phyloP scores from a whole-genome alignment of 2,113 vertebrate species.

The Neodontobutis hainanensis region DNA sequence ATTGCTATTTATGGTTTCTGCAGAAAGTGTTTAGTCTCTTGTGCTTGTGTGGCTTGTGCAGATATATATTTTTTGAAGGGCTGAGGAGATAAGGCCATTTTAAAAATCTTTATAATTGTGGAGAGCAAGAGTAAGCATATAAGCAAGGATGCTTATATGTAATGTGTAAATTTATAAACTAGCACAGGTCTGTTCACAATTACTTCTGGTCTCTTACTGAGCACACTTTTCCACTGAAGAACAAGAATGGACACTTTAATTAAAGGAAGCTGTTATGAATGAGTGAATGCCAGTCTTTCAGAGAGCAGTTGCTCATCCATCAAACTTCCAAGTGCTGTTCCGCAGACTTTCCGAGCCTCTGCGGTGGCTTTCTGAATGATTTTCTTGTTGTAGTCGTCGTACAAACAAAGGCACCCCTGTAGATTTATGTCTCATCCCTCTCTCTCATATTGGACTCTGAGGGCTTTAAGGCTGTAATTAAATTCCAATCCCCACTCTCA shows the following conservation, averaged over 20 bases:
- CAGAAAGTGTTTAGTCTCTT: too few relatives aligned
- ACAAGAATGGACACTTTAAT: slow-evolving; percentile 64
- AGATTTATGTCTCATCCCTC: slow-evolving; percentile 77
- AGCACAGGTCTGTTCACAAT: slow-evolving; percentile 25
- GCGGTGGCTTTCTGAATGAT: slow-evolving; percentile 69
- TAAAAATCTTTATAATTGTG: too few relatives aligned
- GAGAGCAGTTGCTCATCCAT: slow-evolving; percentile 61
- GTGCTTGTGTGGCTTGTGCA: too few relatives aligned
- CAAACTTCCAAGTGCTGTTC: slow-evolving; percentile 61
- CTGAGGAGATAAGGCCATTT: too few relatives aligned
- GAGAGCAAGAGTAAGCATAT: too few relatives aligned
- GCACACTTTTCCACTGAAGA: slow-evolving; percentile 47
- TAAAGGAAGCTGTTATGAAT: slow-evolving; percentile 67
- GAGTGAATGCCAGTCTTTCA: slow-evolving; percentile 60
- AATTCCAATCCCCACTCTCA: slow-evolving; percentile 79
- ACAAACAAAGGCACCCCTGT: slow-evolving; percentile 78
- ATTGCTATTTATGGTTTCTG: too few relatives aligned
- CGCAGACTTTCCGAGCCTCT: slow-evolving; percentile 57
- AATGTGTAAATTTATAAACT: not conserved
- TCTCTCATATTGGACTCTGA: slow-evolving; percentile 78
- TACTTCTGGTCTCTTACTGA: slow-evolving; percentile 48
- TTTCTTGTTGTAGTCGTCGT: slow-evolving; percentile 71
- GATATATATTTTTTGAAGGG: too few relatives aligned
- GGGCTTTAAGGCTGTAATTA: slow-evolving; percentile 79
- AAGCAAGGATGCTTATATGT: too few relatives aligned